Evolutionary conservation across 2,888 invertebrate genomes (phyloP), one percentile per base, ranked within the genome.

Genomic region (Pandemis corylana): DNA sequence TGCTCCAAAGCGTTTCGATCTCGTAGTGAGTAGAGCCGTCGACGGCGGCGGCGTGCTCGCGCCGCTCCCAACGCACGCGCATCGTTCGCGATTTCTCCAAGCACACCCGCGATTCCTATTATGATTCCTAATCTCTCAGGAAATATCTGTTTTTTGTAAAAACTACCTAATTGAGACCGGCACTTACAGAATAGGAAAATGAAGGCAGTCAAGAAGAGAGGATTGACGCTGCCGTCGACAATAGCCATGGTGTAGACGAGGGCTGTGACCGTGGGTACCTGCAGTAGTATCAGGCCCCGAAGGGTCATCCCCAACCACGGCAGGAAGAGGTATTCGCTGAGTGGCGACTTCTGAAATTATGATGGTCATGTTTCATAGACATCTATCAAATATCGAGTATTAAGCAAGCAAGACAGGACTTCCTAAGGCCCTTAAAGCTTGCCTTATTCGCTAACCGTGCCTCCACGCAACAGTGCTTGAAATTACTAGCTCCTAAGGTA

Each of bases 251-350:
- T 93, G 79, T 93, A 94, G 0, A 93, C 74, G 0, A 94, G 82
- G 0, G 91, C 94, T 0, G 82, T 88, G 0, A 87, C 92, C 0
- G 94, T 92, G 0, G 93, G 92, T 2, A 85, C 90, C 76, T 93
- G 93, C 0, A 93, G 86, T 2, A 90, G 72, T 65, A 90, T 83
- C 70, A 94, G 76, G 0, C 93, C 93, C 0, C 93, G 90, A 1
- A 93, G 81, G 0, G 89, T 85, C 1, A 87, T 88, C 0, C 94
- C 94, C 71, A 94, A 77, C 93, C 93, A 94, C 0, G 94, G 94
- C 69, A 94, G 83, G 78, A 88, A 93, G 56, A 92, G 75, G 66
- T 93, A 93, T 77, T 93, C 93, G 72, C 92, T 92, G 3, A 89
- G 77, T 0, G 92, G 92, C 1, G 93, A 89, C 3, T 84, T 82